Percentiles rank a stretch among this genome's conserved stretches.
Evolutionary conservation across 1,140 invertebrate species (phyloP).

Genomic region (Eufriesea mexicana): DNA sequence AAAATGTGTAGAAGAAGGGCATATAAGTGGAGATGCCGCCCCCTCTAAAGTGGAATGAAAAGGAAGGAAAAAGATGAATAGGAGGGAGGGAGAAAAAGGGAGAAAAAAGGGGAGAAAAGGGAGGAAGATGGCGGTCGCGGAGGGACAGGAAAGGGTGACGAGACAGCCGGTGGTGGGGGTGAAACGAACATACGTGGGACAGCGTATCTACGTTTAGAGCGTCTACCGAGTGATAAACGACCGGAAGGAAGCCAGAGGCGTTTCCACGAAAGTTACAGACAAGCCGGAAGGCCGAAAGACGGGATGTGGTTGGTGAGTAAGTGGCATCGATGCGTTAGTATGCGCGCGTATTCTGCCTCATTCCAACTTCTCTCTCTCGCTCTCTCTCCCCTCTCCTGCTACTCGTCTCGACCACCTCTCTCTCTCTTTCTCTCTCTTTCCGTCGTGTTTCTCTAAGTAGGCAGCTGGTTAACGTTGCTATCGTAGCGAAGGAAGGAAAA

Average conservation of each 20-base stretch:
- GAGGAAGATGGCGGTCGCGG: no score
- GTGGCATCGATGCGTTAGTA: conserved; percentile 50
- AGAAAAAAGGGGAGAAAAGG: background rate
- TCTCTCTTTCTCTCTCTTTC: conserved; percentile 9
- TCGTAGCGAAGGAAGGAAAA: conserved; percentile 34
- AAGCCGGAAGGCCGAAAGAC: conserved; percentile 68
- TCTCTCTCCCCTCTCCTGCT: background rate
- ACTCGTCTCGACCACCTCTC: no score
- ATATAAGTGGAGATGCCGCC: background rate
- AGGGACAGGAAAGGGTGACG: background rate
- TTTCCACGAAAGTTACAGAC: conserved; percentile 71
- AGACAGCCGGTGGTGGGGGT: background rate
- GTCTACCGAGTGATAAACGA: conserved; percentile 76
- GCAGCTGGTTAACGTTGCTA: conserved; percentile 60
- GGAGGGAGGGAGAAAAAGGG: background rate
- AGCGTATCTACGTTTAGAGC: conserved; percentile 45
- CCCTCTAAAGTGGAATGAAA: background rate
- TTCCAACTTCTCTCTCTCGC: background rate
- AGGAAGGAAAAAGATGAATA: background rate
- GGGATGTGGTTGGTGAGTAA: conserved; percentile 67
- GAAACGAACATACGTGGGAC: conserved; percentile 31
- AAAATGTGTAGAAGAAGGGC: conserved; percentile 25
- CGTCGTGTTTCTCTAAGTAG: conserved; percentile 44
- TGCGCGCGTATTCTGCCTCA: conserved; percentile 11
- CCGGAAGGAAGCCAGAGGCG: conserved; percentile 77